Percentiles rank a stretch among this genome's conserved stretches.
Evolutionary conservation across 1,140 invertebrate species (phyloP).

Genomic region (Lucilia sericata): DNA sequence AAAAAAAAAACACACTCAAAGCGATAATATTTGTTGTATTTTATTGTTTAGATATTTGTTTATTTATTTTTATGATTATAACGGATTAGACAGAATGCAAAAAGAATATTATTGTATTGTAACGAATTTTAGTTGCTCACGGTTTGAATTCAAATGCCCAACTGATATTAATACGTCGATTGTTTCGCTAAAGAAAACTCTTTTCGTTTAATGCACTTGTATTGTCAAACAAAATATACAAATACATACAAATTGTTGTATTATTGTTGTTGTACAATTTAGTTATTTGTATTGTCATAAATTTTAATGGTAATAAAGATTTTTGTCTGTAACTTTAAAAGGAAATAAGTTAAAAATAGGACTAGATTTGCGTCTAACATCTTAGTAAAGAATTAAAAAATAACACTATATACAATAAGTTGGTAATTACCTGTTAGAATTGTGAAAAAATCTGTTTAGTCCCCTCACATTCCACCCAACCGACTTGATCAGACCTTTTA

Average conservation of each 20-base stretch:
- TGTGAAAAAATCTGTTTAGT: not conserved
- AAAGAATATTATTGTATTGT: not conserved
- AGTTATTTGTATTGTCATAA: not conserved
- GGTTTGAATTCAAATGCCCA: slow-evolving; percentile 36
- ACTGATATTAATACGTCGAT: slow-evolving; percentile 6
- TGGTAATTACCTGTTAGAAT: not conserved
- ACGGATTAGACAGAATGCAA: not conserved
- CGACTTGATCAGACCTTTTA: too few relatives aligned
- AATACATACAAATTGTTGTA: not conserved
- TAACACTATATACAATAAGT: too few relatives aligned
- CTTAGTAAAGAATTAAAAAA: too few relatives aligned
- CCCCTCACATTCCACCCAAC: not conserved
- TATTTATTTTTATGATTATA: not conserved
- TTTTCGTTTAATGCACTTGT: slow-evolving; percentile 10
- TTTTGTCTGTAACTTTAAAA: not conserved
- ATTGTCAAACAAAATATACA: not conserved
- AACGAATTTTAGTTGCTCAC: slow-evolving; percentile 23
- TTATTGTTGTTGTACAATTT: not conserved
- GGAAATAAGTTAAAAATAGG: too few relatives aligned
- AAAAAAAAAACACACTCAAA: not conserved
- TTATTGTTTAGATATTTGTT: not conserved
- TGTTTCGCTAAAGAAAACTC: slow-evolving; percentile 6
- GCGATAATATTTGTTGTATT: not conserved
- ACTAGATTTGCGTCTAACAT: too few relatives aligned
- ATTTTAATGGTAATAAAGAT: not conserved